phyloP scores from a whole-genome alignment of 2,797 vertebrate genomes.

The Thunnus albacares region DNA sequence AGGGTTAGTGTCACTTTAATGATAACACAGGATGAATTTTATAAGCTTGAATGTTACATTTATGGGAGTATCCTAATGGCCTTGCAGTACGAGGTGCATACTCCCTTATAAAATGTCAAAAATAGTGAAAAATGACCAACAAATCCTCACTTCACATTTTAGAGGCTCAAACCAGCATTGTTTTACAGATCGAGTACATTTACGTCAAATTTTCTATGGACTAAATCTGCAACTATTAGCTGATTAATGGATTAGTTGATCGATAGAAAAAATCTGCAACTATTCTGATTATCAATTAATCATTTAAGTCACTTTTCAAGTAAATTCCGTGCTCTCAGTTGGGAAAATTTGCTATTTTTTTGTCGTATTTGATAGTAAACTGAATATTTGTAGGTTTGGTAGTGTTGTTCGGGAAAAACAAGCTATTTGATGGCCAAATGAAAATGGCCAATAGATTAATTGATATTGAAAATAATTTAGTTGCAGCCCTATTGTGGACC shows the following conservation, averaged over 20 bases:
- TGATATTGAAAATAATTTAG: not conserved
- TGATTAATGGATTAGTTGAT: not conserved
- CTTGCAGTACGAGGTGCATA: not conserved
- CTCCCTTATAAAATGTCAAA: not conserved
- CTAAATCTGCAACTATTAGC: no score
- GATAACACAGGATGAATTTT: not conserved
- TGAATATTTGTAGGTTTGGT: no score
- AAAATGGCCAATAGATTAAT: no score
- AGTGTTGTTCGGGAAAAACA: no score
- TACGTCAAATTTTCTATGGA: no score
- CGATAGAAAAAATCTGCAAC: not conserved
- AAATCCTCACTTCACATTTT: not conserved
- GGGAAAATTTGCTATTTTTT: not conserved
- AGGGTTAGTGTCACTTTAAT: not conserved
- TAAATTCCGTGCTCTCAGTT: not conserved
- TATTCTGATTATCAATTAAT: no score
- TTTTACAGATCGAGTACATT: not conserved
- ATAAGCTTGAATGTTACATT: not conserved
- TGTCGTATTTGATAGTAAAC: no score
- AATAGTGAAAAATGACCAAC: not conserved
- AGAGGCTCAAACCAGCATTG: not conserved
- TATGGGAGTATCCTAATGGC: not conserved
- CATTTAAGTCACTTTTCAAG: not conserved
- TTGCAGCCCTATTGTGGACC: not conserved
- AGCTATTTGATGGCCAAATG: no score